Evolutionary conservation across 2,888 invertebrate species (phyloP), one percentile per base, ranked within the genome.

Genomic region (Tachina fera): DNA sequence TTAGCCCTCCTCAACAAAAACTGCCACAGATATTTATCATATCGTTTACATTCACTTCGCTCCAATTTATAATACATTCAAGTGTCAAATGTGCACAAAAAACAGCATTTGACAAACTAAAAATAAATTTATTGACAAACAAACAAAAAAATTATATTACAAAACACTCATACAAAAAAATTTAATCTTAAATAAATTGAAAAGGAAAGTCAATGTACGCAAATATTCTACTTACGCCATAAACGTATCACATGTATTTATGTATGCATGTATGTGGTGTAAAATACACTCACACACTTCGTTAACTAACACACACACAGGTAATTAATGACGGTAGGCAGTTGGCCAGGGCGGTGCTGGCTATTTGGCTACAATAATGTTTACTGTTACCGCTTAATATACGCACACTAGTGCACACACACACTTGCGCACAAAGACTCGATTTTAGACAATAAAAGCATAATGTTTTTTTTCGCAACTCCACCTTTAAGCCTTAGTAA

Each of bases 401-500:
- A 53, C 61, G 41, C 13, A n/a, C 14, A 39, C 9, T 56, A n/a
- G 16, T 56, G 67, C 19, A 16, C 58, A 49, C 22, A 45, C 9
- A 41, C 51, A 41, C 11, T 6, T 58, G 11, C 9, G 31, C 6
- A 22, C 11, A 41, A 41, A n/a, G 9, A 16, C 19, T 6, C 10
- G n/a, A 45, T 47, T 5, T 0, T 58, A 67, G 9, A 72, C 4
- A 67, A 56, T 19, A 39, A 65, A 3, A 70, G 19, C 9, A 51
- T 58, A 68, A 56, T 9, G 22, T 31, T 14, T 22, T 11, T 41
- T 43, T 53, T 53, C 14, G 53, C 14, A 68, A 81, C 86, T 86
- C 85, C 85, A 82, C 85, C 85, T 86, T 82, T 82, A 79, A 79
- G 86, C 45, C 76, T 76, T 71, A 63, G 79, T 86, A 83, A 86